Evolutionary conservation across 1,140 invertebrate species (phyloP), one percentile per base, ranked within the genome.

Genomic region (Phymastichus coffea): DNA sequence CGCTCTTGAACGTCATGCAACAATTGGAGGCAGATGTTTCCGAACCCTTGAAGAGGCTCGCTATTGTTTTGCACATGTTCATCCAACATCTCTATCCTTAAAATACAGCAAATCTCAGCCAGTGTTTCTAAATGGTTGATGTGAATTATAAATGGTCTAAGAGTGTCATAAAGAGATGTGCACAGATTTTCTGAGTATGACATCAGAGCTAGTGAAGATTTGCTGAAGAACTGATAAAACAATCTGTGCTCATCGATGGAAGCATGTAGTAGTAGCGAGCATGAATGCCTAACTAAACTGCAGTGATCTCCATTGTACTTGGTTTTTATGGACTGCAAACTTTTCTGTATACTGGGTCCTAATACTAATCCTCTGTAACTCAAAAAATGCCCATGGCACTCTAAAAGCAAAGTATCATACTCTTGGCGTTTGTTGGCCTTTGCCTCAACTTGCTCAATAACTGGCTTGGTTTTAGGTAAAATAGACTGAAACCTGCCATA

Each of bases 111-210:
- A 19, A 99, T 87, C 79, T 99, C 97, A 0, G 96, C 92, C 12
- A 99, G 79, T 1, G 97, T 98, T 83, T 99, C 97, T 67, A 99
- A 82, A 80, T 99, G 97, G 74, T 97, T 95, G 47, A 99, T 93
- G 71, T 97, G 93, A 63, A 99, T 97, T 33, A 99, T 91, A 52
- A 94, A 87, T 1, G 98, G 96, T n/a, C 97, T 82, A 53, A 99
- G 77, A 1, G 87, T 88, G 72, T 99, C 97, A 72, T 99, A 99
- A 7, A 99, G 74, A 43, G 89, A 87, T 14, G 88, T 90, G 73
- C 95, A 99, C 0, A 99, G 75, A 0, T 86, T 85, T 66, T 94
- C 92, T 22, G 99, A 74, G 71, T 91, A 93, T 15, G 87, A 82
- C 17, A 86, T 88, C 62, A 95, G 73, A 25, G 86, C 82, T 3